These are phyloP conservation scores for Apamea sordens DNA, from an alignment of 2,888 invertebrate genomes.

Conservation along the genomic window DNA sequence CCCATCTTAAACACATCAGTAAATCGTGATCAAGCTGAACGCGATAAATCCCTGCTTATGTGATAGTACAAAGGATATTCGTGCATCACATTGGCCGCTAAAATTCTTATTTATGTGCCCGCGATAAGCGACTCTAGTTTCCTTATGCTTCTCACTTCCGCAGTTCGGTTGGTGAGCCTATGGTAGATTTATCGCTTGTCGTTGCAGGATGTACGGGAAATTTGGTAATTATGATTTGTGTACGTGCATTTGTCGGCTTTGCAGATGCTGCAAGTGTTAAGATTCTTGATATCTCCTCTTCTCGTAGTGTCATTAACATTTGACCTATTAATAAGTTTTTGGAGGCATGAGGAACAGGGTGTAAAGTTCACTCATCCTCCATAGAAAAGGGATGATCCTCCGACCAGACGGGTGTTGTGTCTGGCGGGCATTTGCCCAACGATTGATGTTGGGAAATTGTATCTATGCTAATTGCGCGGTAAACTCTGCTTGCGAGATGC, in stretches of 20 bases:
- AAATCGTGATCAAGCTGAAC: slow-evolving; percentile 82
- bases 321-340: no score
- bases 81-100: slow-evolving; percentile 77
- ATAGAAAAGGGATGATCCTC: no score
- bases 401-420: no score
- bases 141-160: slow-evolving; percentile 61
- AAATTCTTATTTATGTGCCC: slow-evolving; percentile 85
- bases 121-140: slow-evolving; percentile 67
- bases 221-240: slow-evolving; percentile 23
- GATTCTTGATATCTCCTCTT: not conserved
- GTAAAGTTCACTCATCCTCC: no score
- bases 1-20: slow-evolving; percentile 64
- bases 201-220: slow-evolving; percentile 3
- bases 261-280: not conserved
- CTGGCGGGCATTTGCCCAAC: no score
- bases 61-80: slow-evolving; percentile 82
- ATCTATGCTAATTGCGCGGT: no score
- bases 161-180: slow-evolving; percentile 27
- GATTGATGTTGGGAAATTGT: no score
- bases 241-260: not conserved
- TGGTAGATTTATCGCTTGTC: slow-evolving; percentile 28
- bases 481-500: no score
- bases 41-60: slow-evolving; percentile 84
- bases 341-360: no score
- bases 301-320: not conserved